These are phyloP conservation scores for Rotaria macrura DNA, from an alignment of 2,888 invertebrate genomes.

Conservation along the genomic window DNA sequence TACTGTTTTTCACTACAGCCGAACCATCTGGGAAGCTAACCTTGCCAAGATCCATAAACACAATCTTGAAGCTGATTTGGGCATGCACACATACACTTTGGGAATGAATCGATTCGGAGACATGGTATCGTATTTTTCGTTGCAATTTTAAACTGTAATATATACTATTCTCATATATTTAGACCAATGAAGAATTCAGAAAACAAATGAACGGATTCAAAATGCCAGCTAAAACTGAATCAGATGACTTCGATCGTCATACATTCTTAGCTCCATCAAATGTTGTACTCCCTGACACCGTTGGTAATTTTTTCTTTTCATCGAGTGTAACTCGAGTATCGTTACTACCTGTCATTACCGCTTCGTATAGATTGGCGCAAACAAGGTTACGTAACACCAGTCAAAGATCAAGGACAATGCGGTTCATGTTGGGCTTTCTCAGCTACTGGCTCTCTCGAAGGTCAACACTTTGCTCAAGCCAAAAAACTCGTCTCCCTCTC, in stretches of 20 bases:
- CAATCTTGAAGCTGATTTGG: slow-evolving; percentile 40
- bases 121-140: slow-evolving; percentile 54
- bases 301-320: neutral
- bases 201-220: slow-evolving; percentile 10
- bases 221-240: neutral
- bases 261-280: slow-evolving; percentile 11
- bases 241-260: neutral
- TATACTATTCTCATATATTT: neutral
- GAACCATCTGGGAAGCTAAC: slow-evolving; percentile 41
- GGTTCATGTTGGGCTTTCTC: slow-evolving; percentile 44
- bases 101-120: slow-evolving; percentile 41
- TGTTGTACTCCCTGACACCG: neutral
- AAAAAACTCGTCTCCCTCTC: slow-evolving; percentile 39
- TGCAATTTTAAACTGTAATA: no score
- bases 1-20: slow-evolving; percentile 35
- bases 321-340: no score
- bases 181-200: neutral
- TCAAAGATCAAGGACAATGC: slow-evolving; percentile 44
- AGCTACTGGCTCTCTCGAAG: slow-evolving; percentile 51
- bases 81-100: slow-evolving; percentile 39
- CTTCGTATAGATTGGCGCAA: slow-evolving; percentile 42
- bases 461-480: slow-evolving; percentile 54
- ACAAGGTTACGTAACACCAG: slow-evolving; percentile 43
- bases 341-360: no score
- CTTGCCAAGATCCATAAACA: slow-evolving; percentile 39